Evolutionary conservation across 2,113 vertebrate genomes (phyloP).

Genomic region (Chlorocebus sabaeus): DNA sequence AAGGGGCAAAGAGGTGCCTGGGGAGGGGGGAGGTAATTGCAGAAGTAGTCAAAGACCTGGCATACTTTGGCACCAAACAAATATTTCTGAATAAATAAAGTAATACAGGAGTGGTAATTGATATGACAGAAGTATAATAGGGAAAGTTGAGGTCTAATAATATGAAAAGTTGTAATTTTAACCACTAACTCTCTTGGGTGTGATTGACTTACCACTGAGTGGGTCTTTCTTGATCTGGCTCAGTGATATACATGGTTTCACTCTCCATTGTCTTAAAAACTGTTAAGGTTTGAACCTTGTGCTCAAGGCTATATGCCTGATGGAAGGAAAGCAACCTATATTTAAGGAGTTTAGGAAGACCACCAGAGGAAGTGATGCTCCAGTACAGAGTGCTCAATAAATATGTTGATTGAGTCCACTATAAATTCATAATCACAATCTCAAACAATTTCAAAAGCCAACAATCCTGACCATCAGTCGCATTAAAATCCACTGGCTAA

Average conservation of each 20-base stretch:
- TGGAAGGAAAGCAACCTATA: not conserved
- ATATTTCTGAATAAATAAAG: not conserved
- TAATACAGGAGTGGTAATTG: not conserved
- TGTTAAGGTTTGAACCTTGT: not conserved
- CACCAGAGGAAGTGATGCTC: not conserved
- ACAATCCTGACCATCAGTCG: not conserved
- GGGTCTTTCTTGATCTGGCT: not conserved
- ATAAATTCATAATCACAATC: not conserved
- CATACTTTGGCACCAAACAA: not conserved
- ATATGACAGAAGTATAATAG: not conserved
- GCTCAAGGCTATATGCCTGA: not conserved
- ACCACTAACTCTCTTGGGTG: not conserved
- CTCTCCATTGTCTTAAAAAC: not conserved
- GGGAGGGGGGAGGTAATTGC: not conserved
- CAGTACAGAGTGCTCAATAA: not conserved
- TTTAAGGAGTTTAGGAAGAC: not conserved
- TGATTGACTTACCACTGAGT: not conserved
- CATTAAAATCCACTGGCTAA: not conserved
- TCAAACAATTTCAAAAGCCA: not conserved
- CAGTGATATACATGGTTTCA: not conserved
- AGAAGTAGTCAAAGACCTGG: not conserved
- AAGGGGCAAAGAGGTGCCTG: not conserved
- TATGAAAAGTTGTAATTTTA: not conserved
- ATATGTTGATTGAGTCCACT: not conserved
- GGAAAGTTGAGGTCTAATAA: not conserved